Percentiles rank a stretch among this genome's conserved stretches.
Conservation (phyloP, 2,113 vertebrate genomes). For the Misgurnus mizolepis region DNA sequence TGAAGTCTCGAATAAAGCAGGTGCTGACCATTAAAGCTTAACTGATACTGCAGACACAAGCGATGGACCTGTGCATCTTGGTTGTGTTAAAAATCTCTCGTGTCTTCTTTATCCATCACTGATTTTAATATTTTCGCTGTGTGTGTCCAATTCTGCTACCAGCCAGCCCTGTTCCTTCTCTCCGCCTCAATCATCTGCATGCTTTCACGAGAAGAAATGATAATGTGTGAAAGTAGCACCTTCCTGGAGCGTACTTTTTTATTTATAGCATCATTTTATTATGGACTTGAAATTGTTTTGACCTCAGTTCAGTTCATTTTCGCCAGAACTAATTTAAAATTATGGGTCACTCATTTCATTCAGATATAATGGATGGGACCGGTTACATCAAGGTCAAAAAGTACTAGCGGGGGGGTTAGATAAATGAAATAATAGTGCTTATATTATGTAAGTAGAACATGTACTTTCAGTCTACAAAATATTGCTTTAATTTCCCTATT, state of each 20-base stretch:
- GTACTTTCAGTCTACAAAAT: background rate
- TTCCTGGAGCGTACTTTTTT: background rate
- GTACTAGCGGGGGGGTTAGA: background rate
- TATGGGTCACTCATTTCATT: background rate
- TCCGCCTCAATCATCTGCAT: background rate
- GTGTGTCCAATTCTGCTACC: background rate
- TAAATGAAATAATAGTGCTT: background rate
- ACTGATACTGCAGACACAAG: background rate
- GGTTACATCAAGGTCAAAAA: background rate
- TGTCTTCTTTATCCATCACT: background rate
- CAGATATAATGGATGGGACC: background rate
- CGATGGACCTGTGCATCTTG: background rate
- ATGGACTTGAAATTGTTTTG: background rate
- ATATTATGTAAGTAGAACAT: background rate
- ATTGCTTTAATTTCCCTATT: background rate
- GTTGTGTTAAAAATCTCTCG: background rate
- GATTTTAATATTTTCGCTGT: background rate
- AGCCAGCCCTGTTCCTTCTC: background rate
- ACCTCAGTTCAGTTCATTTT: background rate
- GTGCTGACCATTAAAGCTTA: conserved; percentile 9
- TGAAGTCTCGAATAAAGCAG: conserved; percentile 16
- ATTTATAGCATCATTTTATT: background rate
- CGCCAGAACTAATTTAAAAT: background rate
- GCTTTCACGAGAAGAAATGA: background rate
- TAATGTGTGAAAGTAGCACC: background rate